Base-by-base conservation (phyloP, 1,140 invertebrate species). In the Anagrus nilaparvatae region DNA sequence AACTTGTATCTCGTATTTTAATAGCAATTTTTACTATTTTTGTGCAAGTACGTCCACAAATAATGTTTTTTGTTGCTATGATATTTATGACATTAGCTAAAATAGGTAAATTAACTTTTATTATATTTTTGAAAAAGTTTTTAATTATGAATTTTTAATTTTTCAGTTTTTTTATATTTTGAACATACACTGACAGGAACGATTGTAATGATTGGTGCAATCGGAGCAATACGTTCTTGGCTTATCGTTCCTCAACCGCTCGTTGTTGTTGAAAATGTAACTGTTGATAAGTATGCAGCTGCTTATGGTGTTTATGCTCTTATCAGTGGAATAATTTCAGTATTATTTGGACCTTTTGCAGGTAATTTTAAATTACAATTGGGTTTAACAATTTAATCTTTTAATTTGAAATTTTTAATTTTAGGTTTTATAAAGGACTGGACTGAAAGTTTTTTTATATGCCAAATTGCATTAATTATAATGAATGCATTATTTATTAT, bases 301-400 rank as follows among this genome's bases (percentile, higher is more conserved):
- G 66, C 63, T 7, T 68, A 67, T 40, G 65, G 67, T 2, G 53
- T 69, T 34, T 63, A 50, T 38, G 55, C 62, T 1, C 53, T 68
- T 18, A 60, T 69, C 13, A 62, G 51, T 37, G 67, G 66, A 13
- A 24, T 60, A 16, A 60, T 61, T 8, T 61, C 59, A 0, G 56
- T 65, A 2, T 19, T 65, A 13, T 55, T 63, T 28, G 64, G 63
- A 28, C 63, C 67, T n/a, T 45, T 67, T 23, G 55, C 63, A 24
- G 68, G 68, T 69, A 44, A 60, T 55, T 44, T 35, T 34, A 32
- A 32, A 24, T 3, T 41, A 21, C 5, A 24, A 30, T 40, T 46
- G 14, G 5, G 5, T 16, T n/a, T 21, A 13, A 38, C n/a, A 16
- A 25, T 17, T 25, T 4, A 14, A 24, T 24, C 5, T 14, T 16